Conservation (phyloP, 2,797 vertebrate species). For the Eulemur coronatus region DNA sequence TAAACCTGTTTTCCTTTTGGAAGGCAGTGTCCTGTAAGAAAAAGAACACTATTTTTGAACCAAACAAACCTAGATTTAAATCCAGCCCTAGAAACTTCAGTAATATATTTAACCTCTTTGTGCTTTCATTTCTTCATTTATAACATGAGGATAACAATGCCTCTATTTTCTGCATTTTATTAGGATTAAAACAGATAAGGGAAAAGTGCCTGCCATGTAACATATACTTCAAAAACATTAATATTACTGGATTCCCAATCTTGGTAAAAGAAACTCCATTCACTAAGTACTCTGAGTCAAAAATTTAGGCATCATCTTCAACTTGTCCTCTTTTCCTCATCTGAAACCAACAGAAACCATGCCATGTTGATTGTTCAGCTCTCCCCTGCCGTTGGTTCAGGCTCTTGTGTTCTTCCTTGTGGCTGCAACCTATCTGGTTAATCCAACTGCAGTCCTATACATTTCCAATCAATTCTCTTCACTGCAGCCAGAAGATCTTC, state of each 20-base stretch:
- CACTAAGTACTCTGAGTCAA: background rate
- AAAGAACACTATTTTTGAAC: background rate
- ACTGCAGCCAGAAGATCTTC: background rate
- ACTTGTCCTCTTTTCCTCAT: background rate
- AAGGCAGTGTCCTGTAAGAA: background rate
- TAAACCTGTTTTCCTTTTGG: background rate
- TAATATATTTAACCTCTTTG: background rate
- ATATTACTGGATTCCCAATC: background rate
- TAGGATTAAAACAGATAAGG: background rate
- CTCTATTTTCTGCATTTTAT: background rate
- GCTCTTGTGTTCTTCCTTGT: background rate
- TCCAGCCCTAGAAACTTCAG: background rate
- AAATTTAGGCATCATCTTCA: background rate
- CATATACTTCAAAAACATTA: background rate
- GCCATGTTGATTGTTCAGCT: background rate
- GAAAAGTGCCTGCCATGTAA: background rate
- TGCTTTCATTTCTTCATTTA: conserved; percentile 27
- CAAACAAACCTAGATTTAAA: conserved; percentile 37
- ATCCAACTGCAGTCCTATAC: background rate
- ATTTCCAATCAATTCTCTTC: background rate
- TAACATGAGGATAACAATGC: background rate
- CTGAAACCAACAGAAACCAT: background rate
- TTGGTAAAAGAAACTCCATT: conserved; percentile 30
- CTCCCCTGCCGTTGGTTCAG: background rate
- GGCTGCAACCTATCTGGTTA: background rate